Conservation (phyloP, 2,797 vertebrate species). For the Pangasius sanitwongsei region DNA sequence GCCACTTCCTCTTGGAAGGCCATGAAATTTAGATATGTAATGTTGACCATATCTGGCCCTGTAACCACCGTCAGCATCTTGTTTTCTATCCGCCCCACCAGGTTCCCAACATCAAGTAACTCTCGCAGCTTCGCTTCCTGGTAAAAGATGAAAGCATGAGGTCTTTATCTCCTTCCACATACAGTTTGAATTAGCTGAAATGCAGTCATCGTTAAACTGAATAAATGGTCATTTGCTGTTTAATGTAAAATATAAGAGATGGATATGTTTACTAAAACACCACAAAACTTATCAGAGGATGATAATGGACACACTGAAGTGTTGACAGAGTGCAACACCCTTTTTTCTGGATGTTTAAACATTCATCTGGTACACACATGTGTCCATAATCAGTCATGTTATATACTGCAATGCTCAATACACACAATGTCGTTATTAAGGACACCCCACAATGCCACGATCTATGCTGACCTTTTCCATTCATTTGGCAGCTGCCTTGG, state of each 20-base stretch:
- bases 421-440: no score
- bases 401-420: background rate
- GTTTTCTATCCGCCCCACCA: conserved; percentile 89
- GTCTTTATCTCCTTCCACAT: background rate
- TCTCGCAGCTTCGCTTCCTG: conserved; percentile 96
- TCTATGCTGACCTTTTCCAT: background rate
- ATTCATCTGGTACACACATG: background rate
- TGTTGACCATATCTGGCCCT: conserved; percentile 92
- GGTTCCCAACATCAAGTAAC: conserved; percentile 89
- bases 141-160: conserved; percentile 34
- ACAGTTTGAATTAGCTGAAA: background rate
- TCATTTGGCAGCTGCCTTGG: background rate
- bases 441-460: background rate
- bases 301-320: background rate
- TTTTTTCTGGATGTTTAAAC: background rate
- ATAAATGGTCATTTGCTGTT: background rate
- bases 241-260: background rate
- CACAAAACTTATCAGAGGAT: background rate
- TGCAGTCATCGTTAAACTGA: background rate
- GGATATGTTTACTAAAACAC: background rate
- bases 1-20: conserved; percentile 95
- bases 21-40: conserved; percentile 94
- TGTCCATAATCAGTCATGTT: background rate
- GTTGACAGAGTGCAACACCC: background rate
- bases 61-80: conserved; percentile 95